Evolutionary conservation across 2,797 vertebrate genomes (phyloP).

Genomic region (Avahi laniger): DNA sequence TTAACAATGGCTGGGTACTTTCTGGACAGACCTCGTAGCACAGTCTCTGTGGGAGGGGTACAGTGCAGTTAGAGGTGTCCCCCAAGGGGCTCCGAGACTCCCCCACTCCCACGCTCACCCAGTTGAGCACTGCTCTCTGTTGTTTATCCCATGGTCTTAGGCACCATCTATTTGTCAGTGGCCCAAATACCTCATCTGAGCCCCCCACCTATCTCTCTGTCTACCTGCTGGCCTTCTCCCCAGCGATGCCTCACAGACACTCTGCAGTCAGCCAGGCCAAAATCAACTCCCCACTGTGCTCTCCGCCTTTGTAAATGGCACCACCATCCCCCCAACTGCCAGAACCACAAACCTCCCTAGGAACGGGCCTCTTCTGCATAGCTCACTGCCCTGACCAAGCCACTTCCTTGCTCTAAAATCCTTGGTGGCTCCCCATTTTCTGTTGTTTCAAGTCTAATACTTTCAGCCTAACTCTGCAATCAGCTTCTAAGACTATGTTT

Average conservation of each 20-base stretch:
- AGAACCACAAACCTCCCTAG: not conserved
- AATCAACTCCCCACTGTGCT: not conserved
- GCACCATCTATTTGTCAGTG: not conserved
- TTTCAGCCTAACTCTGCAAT: not conserved
- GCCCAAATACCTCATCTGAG: not conserved
- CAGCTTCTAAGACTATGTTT: not conserved
- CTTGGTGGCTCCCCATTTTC: not conserved
- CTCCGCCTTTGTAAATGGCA: not conserved
- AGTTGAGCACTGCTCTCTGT: not conserved
- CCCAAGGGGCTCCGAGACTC: accelerated
- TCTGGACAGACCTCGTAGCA: not conserved
- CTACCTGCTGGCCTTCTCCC: not conserved
- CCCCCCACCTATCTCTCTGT: too few relatives aligned
- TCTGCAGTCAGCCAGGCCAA: too few relatives aligned
- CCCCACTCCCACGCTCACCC: too few relatives aligned
- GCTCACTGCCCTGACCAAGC: not conserved
- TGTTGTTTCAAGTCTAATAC: not conserved
- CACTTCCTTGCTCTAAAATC: not conserved
- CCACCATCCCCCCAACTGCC: not conserved
- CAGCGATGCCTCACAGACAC: not conserved
- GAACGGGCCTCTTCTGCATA: not conserved
- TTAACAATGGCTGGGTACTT: too few relatives aligned
- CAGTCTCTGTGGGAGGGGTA: not conserved
- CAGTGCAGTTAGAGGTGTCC: not conserved
- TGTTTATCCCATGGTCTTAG: not conserved